Percentiles rank a stretch among this genome's conserved stretches.
phyloP scores from a whole-genome alignment of 2,797 vertebrate genomes.

The Cryptoprocta ferox region DNA sequence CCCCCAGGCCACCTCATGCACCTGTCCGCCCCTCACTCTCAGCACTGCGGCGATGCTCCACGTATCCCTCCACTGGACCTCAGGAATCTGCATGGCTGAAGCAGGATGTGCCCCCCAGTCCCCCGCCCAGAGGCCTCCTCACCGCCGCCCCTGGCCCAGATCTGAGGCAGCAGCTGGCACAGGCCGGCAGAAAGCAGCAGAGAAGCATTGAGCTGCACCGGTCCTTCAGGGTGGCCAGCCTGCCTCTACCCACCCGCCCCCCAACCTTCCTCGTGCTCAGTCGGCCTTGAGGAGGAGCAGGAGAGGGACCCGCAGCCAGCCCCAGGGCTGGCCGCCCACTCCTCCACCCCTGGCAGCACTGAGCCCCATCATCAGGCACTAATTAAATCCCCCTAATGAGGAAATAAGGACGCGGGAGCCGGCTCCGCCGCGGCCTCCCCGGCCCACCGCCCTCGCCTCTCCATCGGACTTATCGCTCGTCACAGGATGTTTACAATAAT shows the following conservation, averaged over 20 bases:
- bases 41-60: fast-evolving
- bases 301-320: background rate
- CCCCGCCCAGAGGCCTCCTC: background rate
- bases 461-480: slow-evolving; percentile 85
- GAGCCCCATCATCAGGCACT: slow-evolving; percentile 41
- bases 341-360: slow-evolving; percentile 49
- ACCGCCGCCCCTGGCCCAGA: background rate
- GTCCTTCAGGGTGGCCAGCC: background rate
- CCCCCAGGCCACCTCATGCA: background rate
- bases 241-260: background rate
- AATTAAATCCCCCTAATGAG: slow-evolving; percentile 83
- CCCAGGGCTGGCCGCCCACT: background rate
- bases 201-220: fast-evolving
- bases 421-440: slow-evolving; percentile 69
- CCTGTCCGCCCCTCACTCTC: background rate
- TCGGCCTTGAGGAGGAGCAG: background rate
- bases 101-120: background rate
- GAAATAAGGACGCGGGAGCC: slow-evolving; percentile 74
- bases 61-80: background rate
- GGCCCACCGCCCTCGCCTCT: slow-evolving; percentile 66
- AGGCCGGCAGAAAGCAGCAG: background rate
- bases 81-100: background rate
- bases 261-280: background rate
- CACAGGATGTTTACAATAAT: slow-evolving; percentile 90
- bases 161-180: background rate